Evolutionary conservation across 2,888 invertebrate genomes (phyloP).

Genomic region (Eilema griseolum): DNA sequence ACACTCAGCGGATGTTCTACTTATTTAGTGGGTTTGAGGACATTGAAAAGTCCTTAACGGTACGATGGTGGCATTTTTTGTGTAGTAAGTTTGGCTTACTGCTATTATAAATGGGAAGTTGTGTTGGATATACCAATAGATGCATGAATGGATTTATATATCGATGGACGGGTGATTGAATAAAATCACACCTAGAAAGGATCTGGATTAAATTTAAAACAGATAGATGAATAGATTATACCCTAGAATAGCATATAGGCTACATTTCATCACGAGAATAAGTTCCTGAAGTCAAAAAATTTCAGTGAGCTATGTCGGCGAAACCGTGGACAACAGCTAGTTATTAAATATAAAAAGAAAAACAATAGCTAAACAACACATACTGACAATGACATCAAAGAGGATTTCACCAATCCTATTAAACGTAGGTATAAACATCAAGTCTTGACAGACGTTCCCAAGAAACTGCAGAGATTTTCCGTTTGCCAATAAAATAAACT

Average conservation of each 20-base stretch:
- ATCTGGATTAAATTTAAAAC: neutral
- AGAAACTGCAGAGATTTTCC: slow-evolving; percentile 27
- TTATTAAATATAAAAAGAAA: neutral
- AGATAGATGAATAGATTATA: neutral
- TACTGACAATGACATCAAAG: neutral
- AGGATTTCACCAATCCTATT: neutral
- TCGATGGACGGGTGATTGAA: too few relatives aligned
- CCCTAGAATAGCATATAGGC: neutral
- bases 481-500: slow-evolving; percentile 45
- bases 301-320: neutral
- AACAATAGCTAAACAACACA: neutral
- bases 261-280: neutral
- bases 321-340: neutral
- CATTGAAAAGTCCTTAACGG: neutral
- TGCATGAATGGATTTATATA: neutral
- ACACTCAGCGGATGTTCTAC: neutral
- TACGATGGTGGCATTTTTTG: neutral
- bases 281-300: neutral
- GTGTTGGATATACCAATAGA: too few relatives aligned
- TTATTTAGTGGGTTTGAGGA: neutral
- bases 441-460: slow-evolving; percentile 15
- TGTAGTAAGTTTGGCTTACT: neutral
- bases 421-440: slow-evolving; percentile 4
- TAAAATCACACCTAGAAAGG: neutral
- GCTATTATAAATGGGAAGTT: neutral